A percentile compares a stretch with the other conserved stretches of the same genome.
phyloP scores from a whole-genome alignment of 2,888 invertebrate genomes.

The Toxonevra muliebris region DNA sequence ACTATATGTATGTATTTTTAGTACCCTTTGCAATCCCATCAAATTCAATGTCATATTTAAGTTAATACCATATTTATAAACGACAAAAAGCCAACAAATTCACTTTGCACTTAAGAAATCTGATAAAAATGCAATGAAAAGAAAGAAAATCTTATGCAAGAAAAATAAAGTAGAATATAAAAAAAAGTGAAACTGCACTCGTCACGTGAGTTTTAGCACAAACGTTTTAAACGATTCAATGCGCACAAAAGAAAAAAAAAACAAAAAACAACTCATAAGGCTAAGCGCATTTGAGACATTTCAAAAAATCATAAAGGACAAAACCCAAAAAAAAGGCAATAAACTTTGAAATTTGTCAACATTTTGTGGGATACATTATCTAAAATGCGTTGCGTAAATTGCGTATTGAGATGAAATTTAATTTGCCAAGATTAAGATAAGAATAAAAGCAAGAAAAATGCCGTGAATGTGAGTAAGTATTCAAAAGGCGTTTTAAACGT shows the following conservation, averaged over 20 bases:
- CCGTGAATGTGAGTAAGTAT: constrained; percentile 21
- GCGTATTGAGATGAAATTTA: constrained; percentile 58
- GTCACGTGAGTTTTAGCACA: constrained; percentile 56
- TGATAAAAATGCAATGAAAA: constrained; percentile 43
- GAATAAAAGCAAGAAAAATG: constrained; percentile 46
- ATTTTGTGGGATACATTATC: constrained; percentile 42
- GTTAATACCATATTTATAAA: constrained; percentile 54
- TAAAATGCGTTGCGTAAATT: constrained; percentile 59
- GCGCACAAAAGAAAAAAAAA: constrained; percentile 32
- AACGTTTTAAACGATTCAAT: constrained; percentile 55
- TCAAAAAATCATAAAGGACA: constrained; percentile 1
- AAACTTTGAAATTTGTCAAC: constrained; percentile 57
- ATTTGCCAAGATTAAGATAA: constrained; percentile 59
- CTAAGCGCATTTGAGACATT: constrained; percentile 30
- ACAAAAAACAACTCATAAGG: not conserved
- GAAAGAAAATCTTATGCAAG: constrained; percentile 24
- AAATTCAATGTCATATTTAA: constrained; percentile 56
- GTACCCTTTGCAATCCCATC: constrained; percentile 23
- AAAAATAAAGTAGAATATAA: constrained; percentile 23
- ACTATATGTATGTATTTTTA: not conserved
- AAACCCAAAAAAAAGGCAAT: constrained; percentile 50
- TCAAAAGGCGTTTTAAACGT: constrained; percentile 13
- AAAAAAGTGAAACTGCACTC: constrained; percentile 37
- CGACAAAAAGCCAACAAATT: constrained; percentile 60
- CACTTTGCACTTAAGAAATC: constrained; percentile 55